A percentile compares a stretch with the other conserved stretches of the same genome.
phyloP scores from a whole-genome alignment of 2,888 invertebrate species.

The Diaperis boleti region DNA sequence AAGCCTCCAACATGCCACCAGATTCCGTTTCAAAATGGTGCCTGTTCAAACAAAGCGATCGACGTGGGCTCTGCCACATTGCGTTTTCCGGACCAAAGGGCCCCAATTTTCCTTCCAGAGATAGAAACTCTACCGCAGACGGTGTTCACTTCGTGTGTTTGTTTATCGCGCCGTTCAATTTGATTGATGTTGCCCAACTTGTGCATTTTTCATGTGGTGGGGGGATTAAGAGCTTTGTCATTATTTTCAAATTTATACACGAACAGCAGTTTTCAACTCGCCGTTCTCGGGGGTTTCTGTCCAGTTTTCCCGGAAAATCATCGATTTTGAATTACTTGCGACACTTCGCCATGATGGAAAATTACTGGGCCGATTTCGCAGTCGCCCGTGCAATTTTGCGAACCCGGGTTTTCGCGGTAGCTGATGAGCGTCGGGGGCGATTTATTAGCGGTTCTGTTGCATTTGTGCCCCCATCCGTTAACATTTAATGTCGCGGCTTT shows the following conservation, averaged over 20 bases:
- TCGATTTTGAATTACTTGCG: slow-evolving; percentile 29
- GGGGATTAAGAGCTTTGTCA: slow-evolving; percentile 34
- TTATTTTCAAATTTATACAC: slow-evolving; percentile 10
- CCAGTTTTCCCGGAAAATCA: slow-evolving; percentile 6
- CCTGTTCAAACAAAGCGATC: slow-evolving; percentile 66
- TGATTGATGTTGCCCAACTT: slow-evolving; percentile 57
- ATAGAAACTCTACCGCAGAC: neutral
- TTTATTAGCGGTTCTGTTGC: too few relatives aligned
- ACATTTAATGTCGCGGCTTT: too few relatives aligned
- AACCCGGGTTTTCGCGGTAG: neutral
- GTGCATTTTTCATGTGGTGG: slow-evolving; percentile 39
- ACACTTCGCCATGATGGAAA: slow-evolving; percentile 42
- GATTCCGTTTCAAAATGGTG: slow-evolving; percentile 75
- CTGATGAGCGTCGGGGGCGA: neutral
- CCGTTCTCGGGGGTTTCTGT: neutral
- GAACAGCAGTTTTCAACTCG: neutral
- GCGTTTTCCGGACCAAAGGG: slow-evolving; percentile 36
- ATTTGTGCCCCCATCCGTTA: too few relatives aligned
- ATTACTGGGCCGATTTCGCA: slow-evolving; percentile 32
- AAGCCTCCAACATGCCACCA: slow-evolving; percentile 12
- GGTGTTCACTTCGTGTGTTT: slow-evolving; percentile 45
- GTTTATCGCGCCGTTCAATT: slow-evolving; percentile 58
- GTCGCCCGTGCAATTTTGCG: neutral
- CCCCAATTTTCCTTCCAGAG: neutral
- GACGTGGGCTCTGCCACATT: slow-evolving; percentile 48